These are phyloP conservation scores for Azorinus chamasolen DNA, from an alignment of 2,888 invertebrate genomes.

Conservation along the genomic window DNA sequence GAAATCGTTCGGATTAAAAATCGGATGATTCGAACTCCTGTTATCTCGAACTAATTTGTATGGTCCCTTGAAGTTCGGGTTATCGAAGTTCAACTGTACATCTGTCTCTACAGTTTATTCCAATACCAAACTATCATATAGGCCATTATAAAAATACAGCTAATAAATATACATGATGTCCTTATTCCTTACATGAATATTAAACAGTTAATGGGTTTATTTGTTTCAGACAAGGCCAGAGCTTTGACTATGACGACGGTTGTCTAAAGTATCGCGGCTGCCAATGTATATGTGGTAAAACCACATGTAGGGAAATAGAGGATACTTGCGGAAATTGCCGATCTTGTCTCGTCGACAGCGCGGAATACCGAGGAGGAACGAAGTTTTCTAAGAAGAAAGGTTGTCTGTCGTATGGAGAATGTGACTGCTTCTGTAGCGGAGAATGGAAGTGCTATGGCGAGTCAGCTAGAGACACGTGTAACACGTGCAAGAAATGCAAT, in stretches of 20 bases:
- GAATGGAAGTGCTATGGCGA: conserved; percentile 59
- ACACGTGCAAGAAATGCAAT: conserved; percentile 70
- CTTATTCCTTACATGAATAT: no score
- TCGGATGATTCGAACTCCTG: no score
- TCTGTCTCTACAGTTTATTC: no score
- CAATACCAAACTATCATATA: no score
- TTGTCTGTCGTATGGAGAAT: conserved; percentile 65
- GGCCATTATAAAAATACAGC: no score
- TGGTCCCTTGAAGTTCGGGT: no score
- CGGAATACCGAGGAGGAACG: conserved; percentile 60
- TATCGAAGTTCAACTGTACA: no score
- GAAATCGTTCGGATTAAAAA: no score
- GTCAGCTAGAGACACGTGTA: conserved; percentile 61
- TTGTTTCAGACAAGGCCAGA: conserved; percentile 44
- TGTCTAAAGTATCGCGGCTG: conserved; percentile 44
- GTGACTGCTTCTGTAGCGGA: conserved; percentile 71
- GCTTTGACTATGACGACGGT: conserved; percentile 46
- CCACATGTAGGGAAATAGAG: conserved; percentile 35
- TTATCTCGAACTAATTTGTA: no score
- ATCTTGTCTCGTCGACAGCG: conserved; percentile 43
- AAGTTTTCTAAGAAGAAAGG: conserved; percentile 66
- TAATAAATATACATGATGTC: no score
- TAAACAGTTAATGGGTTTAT: background rate
- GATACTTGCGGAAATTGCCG: conserved; percentile 60
- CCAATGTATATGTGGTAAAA: conserved; percentile 51